Evolutionary conservation across 2,888 invertebrate species (phyloP).

Genomic region (Gastracanthus pulcherrimus): DNA sequence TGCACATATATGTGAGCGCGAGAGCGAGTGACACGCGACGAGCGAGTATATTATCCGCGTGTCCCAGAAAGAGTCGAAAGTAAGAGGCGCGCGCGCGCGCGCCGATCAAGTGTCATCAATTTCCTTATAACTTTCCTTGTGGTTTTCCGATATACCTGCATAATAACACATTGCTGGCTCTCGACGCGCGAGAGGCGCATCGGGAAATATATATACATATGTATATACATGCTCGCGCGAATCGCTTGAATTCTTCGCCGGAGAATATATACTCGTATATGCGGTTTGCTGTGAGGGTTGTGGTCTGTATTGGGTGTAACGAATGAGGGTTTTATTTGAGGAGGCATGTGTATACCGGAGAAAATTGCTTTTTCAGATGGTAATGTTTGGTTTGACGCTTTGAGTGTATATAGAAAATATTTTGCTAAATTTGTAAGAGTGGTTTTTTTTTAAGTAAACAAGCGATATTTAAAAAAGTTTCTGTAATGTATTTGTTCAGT

Average conservation of each 20-base stretch:
- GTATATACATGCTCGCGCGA: background rate
- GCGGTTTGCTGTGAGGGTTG: too few species aligned
- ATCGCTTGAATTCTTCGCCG: background rate
- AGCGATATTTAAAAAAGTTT: too few species aligned
- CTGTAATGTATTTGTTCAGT: too few species aligned
- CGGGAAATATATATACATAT: slow-evolving; percentile 1
- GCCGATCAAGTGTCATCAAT: slow-evolving; percentile 36
- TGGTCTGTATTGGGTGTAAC: too few species aligned
- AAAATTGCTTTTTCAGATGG: too few species aligned
- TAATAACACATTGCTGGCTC: background rate
- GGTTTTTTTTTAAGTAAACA: too few species aligned
- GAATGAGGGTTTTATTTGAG: too few species aligned
- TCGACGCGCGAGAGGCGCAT: too few species aligned
- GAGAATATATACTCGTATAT: background rate
- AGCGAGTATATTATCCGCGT: background rate
- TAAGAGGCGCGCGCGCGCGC: background rate
- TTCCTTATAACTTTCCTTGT: slow-evolving; percentile 20
- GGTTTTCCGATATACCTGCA: slow-evolving; percentile 9
- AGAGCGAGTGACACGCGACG: background rate
- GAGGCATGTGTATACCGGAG: too few species aligned
- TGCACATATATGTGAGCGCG: background rate
- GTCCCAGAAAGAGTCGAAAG: slow-evolving; percentile 37
- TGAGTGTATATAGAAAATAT: too few species aligned
- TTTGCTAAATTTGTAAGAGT: too few species aligned
- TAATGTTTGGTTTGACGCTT: too few species aligned